Percentiles rank a stretch among this genome's conserved stretches.
Conservation (phyloP, 1,140 invertebrate species). For the Protaetia brevitarsis region DNA sequence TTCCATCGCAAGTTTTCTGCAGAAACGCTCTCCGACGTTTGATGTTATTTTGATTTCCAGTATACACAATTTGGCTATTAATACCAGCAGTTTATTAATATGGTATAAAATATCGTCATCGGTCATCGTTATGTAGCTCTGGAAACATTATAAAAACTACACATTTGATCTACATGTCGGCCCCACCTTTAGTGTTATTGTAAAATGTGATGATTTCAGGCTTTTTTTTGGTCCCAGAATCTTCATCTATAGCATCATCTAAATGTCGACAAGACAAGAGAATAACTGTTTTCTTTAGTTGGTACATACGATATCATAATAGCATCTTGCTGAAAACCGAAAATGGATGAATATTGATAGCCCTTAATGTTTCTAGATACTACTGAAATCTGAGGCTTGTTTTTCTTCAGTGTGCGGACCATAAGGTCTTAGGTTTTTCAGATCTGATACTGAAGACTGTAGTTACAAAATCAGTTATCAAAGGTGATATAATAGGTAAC, state of each 20-base stretch:
- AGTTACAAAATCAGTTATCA: constrained; percentile 42
- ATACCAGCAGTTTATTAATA: neutral
- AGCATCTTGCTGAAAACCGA: no score
- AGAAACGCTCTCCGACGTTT: no score
- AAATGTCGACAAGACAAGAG: no score
- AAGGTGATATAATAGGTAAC: constrained; percentile 37
- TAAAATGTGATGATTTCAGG: neutral
- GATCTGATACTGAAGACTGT: neutral
- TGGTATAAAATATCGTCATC: neutral
- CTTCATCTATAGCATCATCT: neutral
- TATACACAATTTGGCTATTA: neutral
- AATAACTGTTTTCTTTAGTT: no score
- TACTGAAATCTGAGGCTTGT: neutral
- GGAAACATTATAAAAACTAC: neutral
- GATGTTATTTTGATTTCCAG: neutral
- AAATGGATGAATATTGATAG: no score
- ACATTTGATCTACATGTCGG: neutral
- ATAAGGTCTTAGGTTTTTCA: neutral
- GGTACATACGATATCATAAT: no score
- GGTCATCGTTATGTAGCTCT: neutral
- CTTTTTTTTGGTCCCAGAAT: neutral
- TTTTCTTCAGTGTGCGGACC: neutral
- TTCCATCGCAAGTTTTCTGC: neutral
- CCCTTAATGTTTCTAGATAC: no score
- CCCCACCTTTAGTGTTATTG: neutral